Evolutionary conservation across 2,113 vertebrate species (phyloP).

Genomic region (Oxyruncus cristatus): DNA sequence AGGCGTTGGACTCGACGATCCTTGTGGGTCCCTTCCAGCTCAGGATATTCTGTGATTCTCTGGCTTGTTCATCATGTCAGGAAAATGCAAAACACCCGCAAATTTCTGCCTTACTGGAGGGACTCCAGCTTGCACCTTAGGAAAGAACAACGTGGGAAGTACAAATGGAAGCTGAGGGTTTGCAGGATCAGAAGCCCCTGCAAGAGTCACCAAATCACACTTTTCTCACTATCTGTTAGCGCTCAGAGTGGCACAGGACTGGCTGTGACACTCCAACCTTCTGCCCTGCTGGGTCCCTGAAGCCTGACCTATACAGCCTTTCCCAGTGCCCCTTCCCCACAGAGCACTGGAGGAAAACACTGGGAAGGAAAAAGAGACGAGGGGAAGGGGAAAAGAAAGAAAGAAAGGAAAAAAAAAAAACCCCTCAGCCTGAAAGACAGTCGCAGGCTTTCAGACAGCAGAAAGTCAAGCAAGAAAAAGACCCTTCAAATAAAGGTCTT

Average conservation of each 20-base stretch:
- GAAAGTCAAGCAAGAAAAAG: constrained; percentile 45
- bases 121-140: not conserved
- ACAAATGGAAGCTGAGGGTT: not conserved
- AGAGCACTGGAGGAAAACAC: not conserved
- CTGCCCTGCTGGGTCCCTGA: not conserved
- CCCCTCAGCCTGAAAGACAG: not conserved
- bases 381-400: not conserved
- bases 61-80: not conserved
- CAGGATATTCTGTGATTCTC: not conserved
- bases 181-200: not conserved
- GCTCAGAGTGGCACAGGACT: not conserved
- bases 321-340: not conserved
- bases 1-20: not conserved
- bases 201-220: not conserved
- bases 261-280: not conserved
- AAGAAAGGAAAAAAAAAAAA: not conserved
- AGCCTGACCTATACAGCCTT: not conserved
- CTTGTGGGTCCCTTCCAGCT: not conserved
- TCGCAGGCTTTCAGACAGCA: constrained; percentile 5
- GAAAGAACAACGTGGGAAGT: not conserved
- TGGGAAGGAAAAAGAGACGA: not conserved
- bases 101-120: not conserved
- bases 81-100: not conserved
- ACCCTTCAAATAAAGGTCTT: constrained; percentile 46
- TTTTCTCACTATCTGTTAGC: not conserved